Conservation (phyloP, 2,888 invertebrate genomes). For the Ectropis crepuscularia region DNA sequence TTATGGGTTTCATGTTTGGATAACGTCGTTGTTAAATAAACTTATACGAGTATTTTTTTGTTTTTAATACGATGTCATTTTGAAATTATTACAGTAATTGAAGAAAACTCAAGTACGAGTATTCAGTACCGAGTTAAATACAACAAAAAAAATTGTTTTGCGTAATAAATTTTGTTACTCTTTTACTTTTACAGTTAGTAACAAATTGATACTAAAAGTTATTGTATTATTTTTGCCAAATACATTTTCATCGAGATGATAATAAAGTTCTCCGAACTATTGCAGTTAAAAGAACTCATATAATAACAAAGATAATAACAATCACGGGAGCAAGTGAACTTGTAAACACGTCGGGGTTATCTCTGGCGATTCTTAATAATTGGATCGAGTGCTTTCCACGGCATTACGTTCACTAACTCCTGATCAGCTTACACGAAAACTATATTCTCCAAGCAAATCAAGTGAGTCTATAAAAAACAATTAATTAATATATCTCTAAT, state of each 20-base stretch:
- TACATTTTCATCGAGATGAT: constrained; percentile 30
- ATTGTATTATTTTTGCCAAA: constrained; percentile 11
- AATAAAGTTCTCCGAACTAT: constrained; percentile 47
- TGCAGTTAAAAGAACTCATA: constrained; percentile 56
- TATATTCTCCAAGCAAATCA: constrained; percentile 44
- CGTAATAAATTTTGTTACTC: neutral
- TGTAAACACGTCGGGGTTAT: constrained; percentile 71
- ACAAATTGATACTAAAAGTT: constrained; percentile 11
- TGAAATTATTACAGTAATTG: too few relatives aligned
- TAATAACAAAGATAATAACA: constrained; percentile 56
- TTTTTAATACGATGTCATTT: too few relatives aligned
- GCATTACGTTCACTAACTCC: constrained; percentile 53
- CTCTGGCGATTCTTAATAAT: constrained; percentile 59
- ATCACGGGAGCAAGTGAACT: constrained; percentile 42
- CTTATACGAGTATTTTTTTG: too few relatives aligned
- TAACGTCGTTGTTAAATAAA: too few relatives aligned
- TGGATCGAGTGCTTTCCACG: constrained; percentile 50
- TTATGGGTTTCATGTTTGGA: too few relatives aligned
- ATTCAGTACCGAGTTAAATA: neutral
- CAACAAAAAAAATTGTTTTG: neutral
- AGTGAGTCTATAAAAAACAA: constrained; percentile 53
- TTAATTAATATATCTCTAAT: neutral
- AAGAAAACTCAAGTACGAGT: too few relatives aligned
- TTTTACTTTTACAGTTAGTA: constrained; percentile 11
- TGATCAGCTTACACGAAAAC: constrained; percentile 51